Evolutionary conservation across 2,797 vertebrate species (phyloP), one percentile per base, ranked within the genome.

Genomic region (Eutrigla gurnardus): DNA sequence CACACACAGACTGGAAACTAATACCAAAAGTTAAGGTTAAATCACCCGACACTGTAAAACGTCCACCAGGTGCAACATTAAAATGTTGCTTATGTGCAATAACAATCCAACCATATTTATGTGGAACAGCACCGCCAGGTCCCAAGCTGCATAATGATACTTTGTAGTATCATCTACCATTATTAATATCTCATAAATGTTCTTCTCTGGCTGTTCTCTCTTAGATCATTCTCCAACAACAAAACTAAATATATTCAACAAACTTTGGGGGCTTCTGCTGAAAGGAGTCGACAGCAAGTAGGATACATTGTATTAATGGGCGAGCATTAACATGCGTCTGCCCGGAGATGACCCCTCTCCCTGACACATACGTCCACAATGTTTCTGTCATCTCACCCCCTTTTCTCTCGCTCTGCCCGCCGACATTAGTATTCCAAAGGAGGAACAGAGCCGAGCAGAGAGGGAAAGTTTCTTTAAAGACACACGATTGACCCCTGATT

Each of bases 251-350:
- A 65, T 45, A 62, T 39, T 15, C 33, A 59, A 4, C 8, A 58
- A 39, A 57, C 25, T 50, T 59, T 33, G 43, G 55, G 46, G 3
- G 17, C 17, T 93, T 92, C 88, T 91, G 93, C 94, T 84, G 83
- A 86, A 84, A 80, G 76, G 86, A 92, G 73, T 89, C 93, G 91
- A 95, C 87, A 93, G 94, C 88, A 81, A 95, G 91, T 82, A 91
- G 95, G 95, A 95, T 96, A 96, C 91, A 96, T 97, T 96, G 96
- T 95, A 95, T 96, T 97, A 97, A 97, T 96, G 94, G 96, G 92
- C 93, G 85, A 93, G 95, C 95, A 96, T 97, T 97, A 96, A 96
- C 95, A 96, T 95, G 93, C 93, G 87, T 92, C 93, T 95, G 95
- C 96, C 95, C 95, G 90, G 92, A 94, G 93, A 94, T 97, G 96